A percentile compares a stretch with the other conserved stretches of the same genome.
These are phyloP conservation scores for Atrichornis clamosus DNA, from an alignment of 2,113 vertebrate species.

Conservation along the genomic window DNA sequence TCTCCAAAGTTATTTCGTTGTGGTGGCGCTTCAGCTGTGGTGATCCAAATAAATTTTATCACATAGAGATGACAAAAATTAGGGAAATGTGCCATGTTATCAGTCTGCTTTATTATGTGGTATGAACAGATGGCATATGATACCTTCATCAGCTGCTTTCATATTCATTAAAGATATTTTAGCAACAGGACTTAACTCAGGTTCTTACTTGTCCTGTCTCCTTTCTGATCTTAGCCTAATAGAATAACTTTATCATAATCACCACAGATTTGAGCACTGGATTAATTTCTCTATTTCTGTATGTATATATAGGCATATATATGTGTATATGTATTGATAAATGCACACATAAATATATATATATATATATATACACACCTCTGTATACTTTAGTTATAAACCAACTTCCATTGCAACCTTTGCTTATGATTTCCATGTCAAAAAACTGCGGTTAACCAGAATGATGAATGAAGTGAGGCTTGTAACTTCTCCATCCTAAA, in stretches of 20 bases:
- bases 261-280: not conserved
- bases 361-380: not conserved
- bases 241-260: not conserved
- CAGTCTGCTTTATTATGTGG: not conserved
- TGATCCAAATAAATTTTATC: not conserved
- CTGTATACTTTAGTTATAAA: not conserved
- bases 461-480: not conserved
- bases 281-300: not conserved
- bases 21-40: not conserved
- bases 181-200: not conserved
- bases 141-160: not conserved
- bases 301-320: not conserved
- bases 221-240: not conserved
- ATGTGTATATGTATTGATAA: not conserved
- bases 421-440: not conserved
- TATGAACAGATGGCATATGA: not conserved
- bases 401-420: not conserved
- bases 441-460: not conserved
- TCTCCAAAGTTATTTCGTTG: not conserved
- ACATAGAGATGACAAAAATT: not conserved
- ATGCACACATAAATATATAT: too few relatives aligned
- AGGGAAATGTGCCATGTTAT: not conserved
- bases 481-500: not conserved
- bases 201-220: not conserved
- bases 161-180: not conserved